These are phyloP conservation scores for Beroe forskalii DNA, from an alignment of 37 sponge, comb jelly and placozoan genomes.

Conservation along the genomic window DNA sequence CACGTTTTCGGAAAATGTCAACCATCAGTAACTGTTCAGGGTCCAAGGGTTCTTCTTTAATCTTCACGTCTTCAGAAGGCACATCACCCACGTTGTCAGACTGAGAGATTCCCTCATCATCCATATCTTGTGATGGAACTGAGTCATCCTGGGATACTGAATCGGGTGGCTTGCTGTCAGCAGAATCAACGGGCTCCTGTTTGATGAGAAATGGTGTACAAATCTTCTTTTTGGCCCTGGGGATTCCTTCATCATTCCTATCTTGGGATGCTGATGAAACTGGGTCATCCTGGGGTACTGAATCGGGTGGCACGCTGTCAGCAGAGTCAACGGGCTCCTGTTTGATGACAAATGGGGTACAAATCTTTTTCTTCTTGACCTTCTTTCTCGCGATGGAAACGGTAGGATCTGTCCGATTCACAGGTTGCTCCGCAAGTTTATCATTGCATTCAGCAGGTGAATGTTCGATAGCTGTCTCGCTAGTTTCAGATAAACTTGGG, in stretches of 20 bases:
- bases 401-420: background rate
- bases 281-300: background rate
- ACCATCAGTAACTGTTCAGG: constrained; percentile 40
- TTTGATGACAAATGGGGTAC: constrained; percentile 9
- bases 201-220: background rate
- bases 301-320: background rate
- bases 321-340: constrained; percentile 4
- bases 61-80: background rate
- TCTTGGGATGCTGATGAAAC: too few relatives aligned
- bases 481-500: background rate
- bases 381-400: background rate
- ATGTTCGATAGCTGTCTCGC: background rate
- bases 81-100: background rate
- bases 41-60: constrained; percentile 22
- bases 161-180: background rate
- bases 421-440: background rate
- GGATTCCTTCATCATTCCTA: too few relatives aligned
- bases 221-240: background rate
- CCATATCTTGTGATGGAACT: too few relatives aligned
- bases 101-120: too few relatives aligned
- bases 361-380: background rate
- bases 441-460: too few relatives aligned
- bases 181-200: background rate
- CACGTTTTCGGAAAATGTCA: constrained; percentile 28
- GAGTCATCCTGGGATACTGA: background rate